phyloP scores from a whole-genome alignment of 1,140 invertebrate species.

The Melanaphis sacchari region DNA sequence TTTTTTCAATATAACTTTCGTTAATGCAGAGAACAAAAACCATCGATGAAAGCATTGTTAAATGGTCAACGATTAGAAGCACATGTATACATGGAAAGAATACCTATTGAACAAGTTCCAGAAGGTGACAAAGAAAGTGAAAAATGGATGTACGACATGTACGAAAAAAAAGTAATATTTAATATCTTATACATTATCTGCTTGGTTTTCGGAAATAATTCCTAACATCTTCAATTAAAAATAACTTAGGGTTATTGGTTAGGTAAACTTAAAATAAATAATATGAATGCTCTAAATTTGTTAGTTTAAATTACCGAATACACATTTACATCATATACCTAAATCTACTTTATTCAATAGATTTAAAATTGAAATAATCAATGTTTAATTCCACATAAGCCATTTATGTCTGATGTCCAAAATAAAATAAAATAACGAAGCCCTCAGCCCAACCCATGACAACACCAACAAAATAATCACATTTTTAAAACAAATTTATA shows the following conservation, averaged over 20 bases:
- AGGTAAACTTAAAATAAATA: too few relatives aligned
- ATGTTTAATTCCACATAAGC: too few relatives aligned
- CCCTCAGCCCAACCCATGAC: too few relatives aligned
- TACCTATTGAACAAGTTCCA: conserved; percentile 82
- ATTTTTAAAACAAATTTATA: too few relatives aligned
- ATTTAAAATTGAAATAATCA: too few relatives aligned
- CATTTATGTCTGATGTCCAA: too few relatives aligned
- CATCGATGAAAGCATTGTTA: conserved; percentile 84
- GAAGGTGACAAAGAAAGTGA: conserved; percentile 78
- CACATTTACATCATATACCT: too few relatives aligned
- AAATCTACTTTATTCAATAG: too few relatives aligned
- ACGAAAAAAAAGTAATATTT: conserved; percentile 74
- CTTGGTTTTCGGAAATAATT: background rate
- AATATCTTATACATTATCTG: background rate
- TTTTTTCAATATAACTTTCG: background rate
- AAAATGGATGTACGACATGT: conserved; percentile 83
- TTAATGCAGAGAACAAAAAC: conserved; percentile 66
- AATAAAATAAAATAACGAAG: too few relatives aligned
- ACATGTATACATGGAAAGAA: conserved; percentile 82
- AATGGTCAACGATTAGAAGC: conserved; percentile 77
- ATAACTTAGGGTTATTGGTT: background rate
- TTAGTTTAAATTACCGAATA: too few relatives aligned
- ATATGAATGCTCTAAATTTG: too few relatives aligned
- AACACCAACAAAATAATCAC: too few relatives aligned
- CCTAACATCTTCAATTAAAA: background rate